Conservation (phyloP, 1,140 invertebrate genomes). For the Centruroides sculpturatus region DNA sequence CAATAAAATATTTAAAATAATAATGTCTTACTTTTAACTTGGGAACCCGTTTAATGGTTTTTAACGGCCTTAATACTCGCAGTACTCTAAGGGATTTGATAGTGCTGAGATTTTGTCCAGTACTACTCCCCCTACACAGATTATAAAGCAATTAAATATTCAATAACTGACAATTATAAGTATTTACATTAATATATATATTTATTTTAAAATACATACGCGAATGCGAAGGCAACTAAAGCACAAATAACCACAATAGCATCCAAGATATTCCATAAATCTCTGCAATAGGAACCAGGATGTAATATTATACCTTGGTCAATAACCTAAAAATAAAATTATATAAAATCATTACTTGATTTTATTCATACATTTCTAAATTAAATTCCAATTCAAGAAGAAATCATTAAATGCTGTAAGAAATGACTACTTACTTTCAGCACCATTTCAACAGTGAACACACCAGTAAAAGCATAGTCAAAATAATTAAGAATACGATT, state of each 20-base stretch:
- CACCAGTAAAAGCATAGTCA: constrained; percentile 98
- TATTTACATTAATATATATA: too few relatives aligned
- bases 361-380: too few relatives aligned
- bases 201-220: constrained; percentile 36
- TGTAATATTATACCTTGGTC: constrained; percentile 51
- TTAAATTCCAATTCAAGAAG: too few relatives aligned
- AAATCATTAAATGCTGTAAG: too few relatives aligned
- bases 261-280: constrained; percentile 55
- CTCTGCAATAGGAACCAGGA: constrained; percentile 50
- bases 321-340: constrained; percentile 36
- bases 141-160: background rate
- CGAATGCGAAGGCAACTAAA: constrained; percentile 47
- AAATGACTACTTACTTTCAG: constrained; percentile 43
- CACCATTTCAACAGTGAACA: constrained; percentile 99
- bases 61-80: constrained; percentile 93
- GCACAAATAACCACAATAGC: constrained; percentile 54
- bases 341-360: too few relatives aligned
- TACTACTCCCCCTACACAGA: constrained; percentile 26
- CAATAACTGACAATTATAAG: too few relatives aligned
- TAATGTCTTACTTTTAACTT: constrained; percentile 44
- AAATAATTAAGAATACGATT: constrained; percentile 93
- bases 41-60: constrained; percentile 99
- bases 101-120: constrained; percentile 81
- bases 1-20: too few relatives aligned
- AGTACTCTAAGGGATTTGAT: constrained; percentile 98